These are phyloP conservation scores for Gymnothorax reevesii DNA, from an alignment of 2,797 vertebrate species.

Conservation along the genomic window DNA sequence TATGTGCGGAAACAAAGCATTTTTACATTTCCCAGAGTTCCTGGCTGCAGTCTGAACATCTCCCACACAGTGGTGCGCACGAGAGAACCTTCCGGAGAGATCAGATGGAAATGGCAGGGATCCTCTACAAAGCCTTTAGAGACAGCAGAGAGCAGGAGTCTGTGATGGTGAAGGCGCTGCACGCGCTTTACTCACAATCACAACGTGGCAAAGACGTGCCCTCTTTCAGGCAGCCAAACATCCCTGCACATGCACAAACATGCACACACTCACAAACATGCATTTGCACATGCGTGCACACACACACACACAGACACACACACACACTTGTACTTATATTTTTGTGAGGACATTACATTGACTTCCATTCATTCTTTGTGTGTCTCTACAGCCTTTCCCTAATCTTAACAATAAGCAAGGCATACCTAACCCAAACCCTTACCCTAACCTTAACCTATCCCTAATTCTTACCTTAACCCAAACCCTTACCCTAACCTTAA, in stretches of 20 bases:
- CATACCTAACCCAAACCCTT: too few relatives aligned
- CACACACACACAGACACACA: conserved; percentile 18
- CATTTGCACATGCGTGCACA: conserved; percentile 16
- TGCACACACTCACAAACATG: conserved; percentile 13
- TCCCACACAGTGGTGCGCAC: not conserved
- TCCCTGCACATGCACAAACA: conserved; percentile 32
- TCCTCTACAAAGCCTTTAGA: not conserved
- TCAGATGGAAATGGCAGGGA: not conserved
- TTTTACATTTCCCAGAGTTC: not conserved
- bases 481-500: too few relatives aligned
- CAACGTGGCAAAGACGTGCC: not conserved
- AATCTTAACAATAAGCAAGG: too few relatives aligned
- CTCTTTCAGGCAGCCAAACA: conserved; percentile 9
- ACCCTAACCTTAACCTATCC: too few relatives aligned
- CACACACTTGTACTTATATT: conserved; percentile 43
- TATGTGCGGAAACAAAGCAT: not conserved
- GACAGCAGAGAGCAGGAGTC: not conserved
- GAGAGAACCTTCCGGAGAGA: not conserved
- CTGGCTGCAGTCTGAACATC: not conserved
- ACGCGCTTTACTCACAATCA: not conserved
- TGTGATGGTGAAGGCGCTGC: not conserved
- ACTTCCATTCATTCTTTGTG: too few relatives aligned
- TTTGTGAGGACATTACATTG: not conserved
- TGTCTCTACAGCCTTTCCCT: too few relatives aligned
- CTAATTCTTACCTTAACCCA: too few relatives aligned